Conservation (phyloP, 2,888 invertebrate genomes). For the Furcula furcula region DNA sequence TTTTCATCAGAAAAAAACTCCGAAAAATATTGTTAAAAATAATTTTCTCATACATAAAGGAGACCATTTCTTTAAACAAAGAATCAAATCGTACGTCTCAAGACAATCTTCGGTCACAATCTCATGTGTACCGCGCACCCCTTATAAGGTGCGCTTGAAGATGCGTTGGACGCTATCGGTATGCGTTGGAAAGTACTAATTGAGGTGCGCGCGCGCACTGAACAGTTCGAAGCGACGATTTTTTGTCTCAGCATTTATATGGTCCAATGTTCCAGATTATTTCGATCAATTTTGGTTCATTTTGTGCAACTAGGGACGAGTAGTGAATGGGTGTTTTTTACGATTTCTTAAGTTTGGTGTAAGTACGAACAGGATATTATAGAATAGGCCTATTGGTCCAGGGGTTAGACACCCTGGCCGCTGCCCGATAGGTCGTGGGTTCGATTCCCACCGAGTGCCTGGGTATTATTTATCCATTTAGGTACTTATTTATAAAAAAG, state of each 20-base stretch:
- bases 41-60: neutral
- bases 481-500: too few relatives aligned
- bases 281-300: conserved; percentile 18
- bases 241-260: conserved; percentile 26
- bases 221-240: conserved; percentile 29
- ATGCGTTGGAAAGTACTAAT: conserved; percentile 76
- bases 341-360: too few relatives aligned
- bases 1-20: too few relatives aligned
- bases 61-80: neutral
- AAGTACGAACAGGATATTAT: too few relatives aligned
- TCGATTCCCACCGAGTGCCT: too few relatives aligned
- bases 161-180: conserved; percentile 56
- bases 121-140: conserved; percentile 3
- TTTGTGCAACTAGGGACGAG: neutral
- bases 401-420: too few relatives aligned
- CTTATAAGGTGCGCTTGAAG: conserved; percentile 49
- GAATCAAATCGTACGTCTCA: neutral
- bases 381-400: too few relatives aligned
- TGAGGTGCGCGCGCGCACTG: conserved; percentile 44
- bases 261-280: conserved; percentile 25
- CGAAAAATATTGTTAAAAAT: too few relatives aligned
- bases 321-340: too few relatives aligned
- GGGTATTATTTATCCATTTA: too few relatives aligned
- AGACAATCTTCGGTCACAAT: neutral
- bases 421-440: too few relatives aligned